These are phyloP conservation scores for Propithecus deckenii DNA, from an alignment of 2,797 vertebrate genomes.

Conservation along the genomic window DNA sequence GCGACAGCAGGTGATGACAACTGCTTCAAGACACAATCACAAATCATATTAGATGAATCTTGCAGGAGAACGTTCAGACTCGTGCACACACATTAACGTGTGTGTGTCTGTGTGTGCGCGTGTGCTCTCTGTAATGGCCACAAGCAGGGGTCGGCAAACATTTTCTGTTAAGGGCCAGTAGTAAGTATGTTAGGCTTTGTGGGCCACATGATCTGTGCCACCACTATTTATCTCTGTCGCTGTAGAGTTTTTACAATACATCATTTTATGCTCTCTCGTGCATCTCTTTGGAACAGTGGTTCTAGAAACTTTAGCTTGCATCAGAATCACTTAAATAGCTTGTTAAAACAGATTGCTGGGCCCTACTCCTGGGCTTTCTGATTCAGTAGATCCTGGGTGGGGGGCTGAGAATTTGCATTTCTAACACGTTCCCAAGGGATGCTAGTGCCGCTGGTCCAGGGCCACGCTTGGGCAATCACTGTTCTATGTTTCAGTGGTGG, in stretches of 20 bases:
- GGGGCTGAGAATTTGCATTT: not conserved
- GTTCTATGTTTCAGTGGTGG: not conserved
- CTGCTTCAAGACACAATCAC: not conserved
- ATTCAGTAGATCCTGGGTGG: not conserved
- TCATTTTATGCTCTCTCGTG: not conserved
- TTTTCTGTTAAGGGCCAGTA: not conserved
- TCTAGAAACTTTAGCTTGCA: not conserved
- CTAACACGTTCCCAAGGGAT: not conserved
- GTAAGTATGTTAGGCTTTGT: not conserved
- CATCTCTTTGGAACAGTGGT: not conserved
- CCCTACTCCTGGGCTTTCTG: not conserved
- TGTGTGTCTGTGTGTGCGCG: rapidly evolving
- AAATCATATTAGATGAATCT: not conserved
- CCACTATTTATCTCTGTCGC: not conserved
- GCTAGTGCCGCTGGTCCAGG: not conserved
- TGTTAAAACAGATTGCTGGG: not conserved
- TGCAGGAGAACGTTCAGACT: not conserved
- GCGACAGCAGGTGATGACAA: not conserved
- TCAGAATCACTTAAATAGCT: not conserved
- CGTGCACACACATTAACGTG: not conserved
- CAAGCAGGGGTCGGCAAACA: not conserved
- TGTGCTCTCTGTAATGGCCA: rapidly evolving
- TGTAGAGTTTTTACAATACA: not conserved
- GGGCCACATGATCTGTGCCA: not conserved
- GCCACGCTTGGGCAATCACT: not conserved